Base-by-base conservation (phyloP, 2,113 vertebrate species). In the Neoarius graeffei region DNA sequence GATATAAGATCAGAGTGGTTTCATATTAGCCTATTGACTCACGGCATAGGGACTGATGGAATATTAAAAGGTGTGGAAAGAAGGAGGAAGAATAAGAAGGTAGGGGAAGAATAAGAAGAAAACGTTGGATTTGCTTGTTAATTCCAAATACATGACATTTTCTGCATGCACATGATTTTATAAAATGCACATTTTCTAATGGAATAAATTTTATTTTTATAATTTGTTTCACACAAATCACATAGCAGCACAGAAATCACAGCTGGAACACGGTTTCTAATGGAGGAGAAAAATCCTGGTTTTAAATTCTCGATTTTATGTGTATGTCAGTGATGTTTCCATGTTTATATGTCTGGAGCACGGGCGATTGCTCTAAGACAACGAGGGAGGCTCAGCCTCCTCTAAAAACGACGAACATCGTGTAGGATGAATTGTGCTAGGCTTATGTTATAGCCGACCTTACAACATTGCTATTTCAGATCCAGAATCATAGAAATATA, bases 1-100 rank as follows among this genome's bases (percentile, higher is more conserved):
- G 87, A 90, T 88, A 91, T 88, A 89, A 90, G 85, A 91, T 86
- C 83, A 82, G 74, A 90, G 89, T 86, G 89, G 80, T 86, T 89
- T 88, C 86, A 84, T 90, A 89, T 90, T 90, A 89, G 89, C 86
- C 89, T 87, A 86, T 67, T 90, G 89, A 90, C 86, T 88, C 57
- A 73, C 20, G 79, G 27, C 8, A 5, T 59, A 74, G 27, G 67
- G 69, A 88, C 62, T 90, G 89, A 86, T 88, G 81, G 87, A 89
- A 91, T 89, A 90, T 90, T 88, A 84, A 89, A 80, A 59, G 86
- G 56, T 76, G 48, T 4, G 56, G 23, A 60, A 27, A 14, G 23
- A 76, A 14, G 48, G 54, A 69, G 42, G n/a, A 52, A 59, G 50
- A 42, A 25, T 54, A 54, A 81, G 50, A 77, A 27, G 60, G 54